These are phyloP conservation scores for Cyphomyrmex costatus DNA, from an alignment of 1,140 invertebrate species.

Conservation along the genomic window DNA sequence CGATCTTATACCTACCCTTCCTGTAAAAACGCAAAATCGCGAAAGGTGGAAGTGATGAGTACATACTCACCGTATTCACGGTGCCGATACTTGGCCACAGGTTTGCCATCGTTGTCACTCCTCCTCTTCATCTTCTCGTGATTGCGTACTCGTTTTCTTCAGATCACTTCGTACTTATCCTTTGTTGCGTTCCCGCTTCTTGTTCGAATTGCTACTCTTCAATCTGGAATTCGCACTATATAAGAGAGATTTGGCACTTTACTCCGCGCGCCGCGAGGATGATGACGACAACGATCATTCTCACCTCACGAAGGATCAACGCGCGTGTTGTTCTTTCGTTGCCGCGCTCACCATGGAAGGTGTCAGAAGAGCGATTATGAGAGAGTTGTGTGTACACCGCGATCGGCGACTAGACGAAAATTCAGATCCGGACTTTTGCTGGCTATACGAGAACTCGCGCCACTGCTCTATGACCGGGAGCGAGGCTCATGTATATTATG, in stretches of 20 bases:
- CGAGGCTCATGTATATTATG: constrained; percentile 81
- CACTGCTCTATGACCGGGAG: constrained; percentile 82
- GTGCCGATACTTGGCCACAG: constrained; percentile 65
- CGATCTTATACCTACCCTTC: not conserved
- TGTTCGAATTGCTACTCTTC: not conserved
- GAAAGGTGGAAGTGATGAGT: constrained; percentile 1
- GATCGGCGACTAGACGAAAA: constrained; percentile 65
- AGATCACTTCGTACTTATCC: constrained; percentile 26
- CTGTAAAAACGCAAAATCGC: not conserved
- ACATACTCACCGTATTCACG: constrained; percentile 79
- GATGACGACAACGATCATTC: not conserved
- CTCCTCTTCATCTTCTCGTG: constrained; percentile 72
- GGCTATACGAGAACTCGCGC: constrained; percentile 71
- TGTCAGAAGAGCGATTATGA: not conserved
- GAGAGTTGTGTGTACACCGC: constrained; percentile 23
- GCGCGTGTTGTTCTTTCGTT: not conserved
- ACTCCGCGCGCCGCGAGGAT: constrained; percentile 1
- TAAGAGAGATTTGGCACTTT: constrained; percentile 34
- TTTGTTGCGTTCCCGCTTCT: not conserved
- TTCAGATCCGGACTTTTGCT: constrained; percentile 69
- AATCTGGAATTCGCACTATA: constrained; percentile 35
- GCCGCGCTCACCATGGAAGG: not conserved
- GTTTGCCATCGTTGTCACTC: constrained; percentile 55
- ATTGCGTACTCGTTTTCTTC: constrained; percentile 3
- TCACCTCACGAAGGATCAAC: constrained; percentile 1